A percentile compares a stretch with the other conserved stretches of the same genome.
phyloP scores from a whole-genome alignment of 1,140 invertebrate species.

The Sarcophaga bullata region DNA sequence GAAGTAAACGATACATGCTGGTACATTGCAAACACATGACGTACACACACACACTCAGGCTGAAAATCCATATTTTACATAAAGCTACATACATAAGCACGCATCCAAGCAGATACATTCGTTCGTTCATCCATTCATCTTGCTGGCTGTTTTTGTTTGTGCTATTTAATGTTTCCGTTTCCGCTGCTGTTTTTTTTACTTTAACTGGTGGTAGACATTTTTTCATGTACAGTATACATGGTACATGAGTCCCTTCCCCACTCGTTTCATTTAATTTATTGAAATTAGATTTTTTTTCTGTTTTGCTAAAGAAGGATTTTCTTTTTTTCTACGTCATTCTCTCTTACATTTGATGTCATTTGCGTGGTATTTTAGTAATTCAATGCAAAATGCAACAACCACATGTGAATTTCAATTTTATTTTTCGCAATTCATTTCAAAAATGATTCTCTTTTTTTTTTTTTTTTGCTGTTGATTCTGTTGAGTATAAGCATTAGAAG shows the following conservation, averaged over 20 bases:
- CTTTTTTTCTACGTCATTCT: neutral
- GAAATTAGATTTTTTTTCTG: neutral
- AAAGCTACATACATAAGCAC: too few species aligned
- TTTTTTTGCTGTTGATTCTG: too few species aligned
- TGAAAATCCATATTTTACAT: too few species aligned
- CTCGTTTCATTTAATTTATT: conserved; percentile 1
- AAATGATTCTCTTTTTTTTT: neutral
- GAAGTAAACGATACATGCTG: neutral
- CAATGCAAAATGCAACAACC: conserved; percentile 13
- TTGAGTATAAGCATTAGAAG: neutral
- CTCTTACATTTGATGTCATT: conserved; percentile 6
- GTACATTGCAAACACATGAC: neutral
- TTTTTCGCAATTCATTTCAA: conserved; percentile 1
- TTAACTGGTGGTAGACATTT: neutral
- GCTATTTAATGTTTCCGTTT: conserved; percentile 35
- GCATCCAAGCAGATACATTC: too few species aligned
- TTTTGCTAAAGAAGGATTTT: neutral
- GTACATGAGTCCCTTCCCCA: neutral
- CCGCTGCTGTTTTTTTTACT: neutral
- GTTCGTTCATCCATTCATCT: neutral
- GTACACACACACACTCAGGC: neutral
- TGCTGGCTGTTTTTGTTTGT: neutral
- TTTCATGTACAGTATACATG: neutral
- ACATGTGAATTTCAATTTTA: conserved; percentile 19
- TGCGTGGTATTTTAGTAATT: conserved; percentile 5